Conservation (phyloP, 2,888 invertebrate genomes). For the Nebria salina region DNA sequence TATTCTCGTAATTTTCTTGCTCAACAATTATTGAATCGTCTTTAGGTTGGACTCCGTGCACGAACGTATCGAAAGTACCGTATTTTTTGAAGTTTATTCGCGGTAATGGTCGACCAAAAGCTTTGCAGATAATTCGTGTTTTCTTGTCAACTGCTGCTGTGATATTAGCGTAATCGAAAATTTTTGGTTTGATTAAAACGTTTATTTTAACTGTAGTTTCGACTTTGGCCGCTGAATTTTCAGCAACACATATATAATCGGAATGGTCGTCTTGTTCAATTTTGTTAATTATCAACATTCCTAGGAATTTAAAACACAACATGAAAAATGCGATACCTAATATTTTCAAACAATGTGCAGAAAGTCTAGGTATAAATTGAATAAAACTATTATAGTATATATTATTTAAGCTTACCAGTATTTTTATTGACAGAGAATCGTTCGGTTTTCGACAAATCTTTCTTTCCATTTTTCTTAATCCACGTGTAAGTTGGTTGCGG, state of each 20-base stretch:
- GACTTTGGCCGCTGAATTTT: conserved; percentile 79
- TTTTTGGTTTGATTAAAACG: conserved; percentile 81
- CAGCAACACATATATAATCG: conserved; percentile 82
- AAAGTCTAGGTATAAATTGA: no score
- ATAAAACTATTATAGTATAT: no score
- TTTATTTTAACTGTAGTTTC: conserved; percentile 75
- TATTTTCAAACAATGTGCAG: no score
- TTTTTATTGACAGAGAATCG: conserved; percentile 75
- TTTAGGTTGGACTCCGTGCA: conserved; percentile 70
- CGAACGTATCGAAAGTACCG: conserved; percentile 71
- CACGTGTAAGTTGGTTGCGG: conserved; percentile 85
- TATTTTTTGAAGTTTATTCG: conserved; percentile 81
- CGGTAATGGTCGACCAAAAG: conserved; percentile 84
- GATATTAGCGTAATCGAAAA: conserved; percentile 79
- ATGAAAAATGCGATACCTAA: no score
- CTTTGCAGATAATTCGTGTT: conserved; percentile 78
- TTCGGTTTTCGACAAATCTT: conserved; percentile 76
- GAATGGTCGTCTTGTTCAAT: conserved; percentile 83
- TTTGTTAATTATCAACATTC: conserved; percentile 73
- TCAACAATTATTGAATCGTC: conserved; percentile 76
- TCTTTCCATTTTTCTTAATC: conserved; percentile 79
- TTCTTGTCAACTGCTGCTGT: conserved; percentile 73
- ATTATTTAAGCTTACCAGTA: conserved; percentile 65
- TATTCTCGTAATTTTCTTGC: conserved; percentile 65
- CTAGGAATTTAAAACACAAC: no score